Evolutionary conservation across 2,113 vertebrate genomes (phyloP).

Genomic region (Urocynchramus pylzowi): DNA sequence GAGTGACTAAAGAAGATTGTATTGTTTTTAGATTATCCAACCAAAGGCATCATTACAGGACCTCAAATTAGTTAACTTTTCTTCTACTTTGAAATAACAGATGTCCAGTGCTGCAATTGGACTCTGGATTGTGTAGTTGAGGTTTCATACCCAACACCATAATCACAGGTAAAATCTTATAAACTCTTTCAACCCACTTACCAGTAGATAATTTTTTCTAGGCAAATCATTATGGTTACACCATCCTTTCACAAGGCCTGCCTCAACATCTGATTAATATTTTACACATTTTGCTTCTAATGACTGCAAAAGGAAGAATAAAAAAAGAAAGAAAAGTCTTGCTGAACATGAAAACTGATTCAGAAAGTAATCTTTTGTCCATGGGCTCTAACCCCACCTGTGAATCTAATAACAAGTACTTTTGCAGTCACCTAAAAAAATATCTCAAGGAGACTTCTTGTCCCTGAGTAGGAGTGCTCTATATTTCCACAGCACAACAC

Average conservation of each 20-base stretch:
- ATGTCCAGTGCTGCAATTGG: background rate
- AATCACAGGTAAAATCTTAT: background rate
- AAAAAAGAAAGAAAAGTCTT: background rate
- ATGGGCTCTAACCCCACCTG: background rate
- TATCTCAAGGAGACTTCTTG: background rate
- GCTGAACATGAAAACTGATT: background rate
- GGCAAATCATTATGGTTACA: background rate
- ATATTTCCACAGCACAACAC: background rate
- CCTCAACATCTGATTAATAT: background rate
- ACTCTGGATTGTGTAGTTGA: background rate
- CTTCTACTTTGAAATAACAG: background rate
- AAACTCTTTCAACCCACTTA: background rate
- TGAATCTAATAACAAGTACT: background rate
- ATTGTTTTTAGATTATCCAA: background rate
- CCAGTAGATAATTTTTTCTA: background rate
- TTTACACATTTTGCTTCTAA: background rate
- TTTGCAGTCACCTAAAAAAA: background rate
- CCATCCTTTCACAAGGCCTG: background rate
- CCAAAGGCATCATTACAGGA: background rate
- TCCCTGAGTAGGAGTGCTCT: background rate
- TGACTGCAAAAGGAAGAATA: background rate
- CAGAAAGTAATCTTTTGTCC: background rate
- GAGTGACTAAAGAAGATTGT: background rate
- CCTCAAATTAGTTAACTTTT: conserved; percentile 19
- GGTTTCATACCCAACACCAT: background rate